Percentiles rank a stretch among this genome's conserved stretches.
Evolutionary conservation across 2,797 vertebrate genomes (phyloP).

Genomic region (Sus cebifrons): DNA sequence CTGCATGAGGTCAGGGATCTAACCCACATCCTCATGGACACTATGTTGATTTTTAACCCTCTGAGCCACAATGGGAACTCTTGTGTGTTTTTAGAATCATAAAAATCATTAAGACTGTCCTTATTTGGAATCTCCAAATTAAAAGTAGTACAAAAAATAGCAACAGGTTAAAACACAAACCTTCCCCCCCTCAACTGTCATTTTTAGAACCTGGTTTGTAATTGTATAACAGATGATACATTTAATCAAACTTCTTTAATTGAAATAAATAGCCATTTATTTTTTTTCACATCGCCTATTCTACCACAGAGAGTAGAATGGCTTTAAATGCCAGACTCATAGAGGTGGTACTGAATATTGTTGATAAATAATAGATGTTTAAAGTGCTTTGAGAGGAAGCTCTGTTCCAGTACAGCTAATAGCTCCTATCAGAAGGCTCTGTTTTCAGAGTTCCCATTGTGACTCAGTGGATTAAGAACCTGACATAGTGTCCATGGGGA

Average conservation of each 20-base stretch:
- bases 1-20: too few species aligned
- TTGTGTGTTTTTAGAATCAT: neutral
- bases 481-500: too few species aligned
- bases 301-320: neutral
- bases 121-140: neutral
- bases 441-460: too few species aligned
- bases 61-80: too few species aligned
- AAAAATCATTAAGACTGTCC: neutral
- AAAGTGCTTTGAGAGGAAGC: neutral
- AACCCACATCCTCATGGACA: too few species aligned
- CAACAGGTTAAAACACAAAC: conserved; percentile 1
- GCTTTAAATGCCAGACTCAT: neutral
- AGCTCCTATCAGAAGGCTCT: neutral
- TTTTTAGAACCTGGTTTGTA: conserved; percentile 41
- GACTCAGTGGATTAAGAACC: too few species aligned
- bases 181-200: neutral
- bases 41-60: too few species aligned
- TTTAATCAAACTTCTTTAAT: neutral
- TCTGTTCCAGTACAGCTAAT: neutral
- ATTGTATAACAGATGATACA: conserved; percentile 7
- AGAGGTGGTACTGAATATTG: neutral
- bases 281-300: neutral
- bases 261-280: neutral
- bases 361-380: conserved; percentile 29
- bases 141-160: neutral